These are phyloP conservation scores for Otocyon megalotis DNA, from an alignment of 2,113 vertebrate genomes.

Conservation along the genomic window DNA sequence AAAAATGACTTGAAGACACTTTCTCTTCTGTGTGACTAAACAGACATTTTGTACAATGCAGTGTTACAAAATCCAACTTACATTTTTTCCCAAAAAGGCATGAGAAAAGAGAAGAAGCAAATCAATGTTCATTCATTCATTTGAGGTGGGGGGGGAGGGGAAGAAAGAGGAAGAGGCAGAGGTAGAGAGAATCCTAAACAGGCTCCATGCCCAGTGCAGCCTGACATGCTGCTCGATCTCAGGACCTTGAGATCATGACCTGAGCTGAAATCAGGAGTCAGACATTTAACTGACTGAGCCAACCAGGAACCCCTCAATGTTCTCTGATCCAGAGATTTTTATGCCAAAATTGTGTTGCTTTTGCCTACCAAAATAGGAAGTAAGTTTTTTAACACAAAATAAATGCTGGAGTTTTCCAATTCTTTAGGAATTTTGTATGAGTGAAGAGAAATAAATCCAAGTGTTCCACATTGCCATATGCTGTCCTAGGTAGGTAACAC, in stretches of 20 bases:
- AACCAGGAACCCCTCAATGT: not conserved
- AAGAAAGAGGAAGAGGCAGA: not conserved
- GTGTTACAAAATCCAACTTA: not conserved
- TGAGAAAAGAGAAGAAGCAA: not conserved
- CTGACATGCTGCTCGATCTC: not conserved
- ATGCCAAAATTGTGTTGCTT: constrained; percentile 50
- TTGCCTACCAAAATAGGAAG: constrained; percentile 55
- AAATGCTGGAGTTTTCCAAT: constrained; percentile 48
- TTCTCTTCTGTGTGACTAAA: not conserved
- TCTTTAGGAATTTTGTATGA: constrained; percentile 49
- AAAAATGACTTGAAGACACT: not conserved
- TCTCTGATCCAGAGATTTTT: constrained; percentile 10
- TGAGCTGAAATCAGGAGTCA: not conserved
- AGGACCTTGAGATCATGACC: not conserved
- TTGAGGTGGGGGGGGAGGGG: not conserved
- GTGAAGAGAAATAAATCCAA: constrained; percentile 57
- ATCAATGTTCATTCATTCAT: not conserved
- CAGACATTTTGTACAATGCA: not conserved
- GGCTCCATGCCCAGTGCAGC: not conserved
- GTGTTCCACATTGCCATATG: constrained; percentile 36
- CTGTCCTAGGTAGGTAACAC: constrained; percentile 23
- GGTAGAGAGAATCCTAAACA: not conserved
- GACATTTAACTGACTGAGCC: not conserved
- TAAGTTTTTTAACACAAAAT: constrained; percentile 60
- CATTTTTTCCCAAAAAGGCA: not conserved